Percentiles rank a stretch among this genome's conserved stretches.
Conservation (phyloP, 2,888 invertebrate genomes). For the Fabriciana adippe region DNA sequence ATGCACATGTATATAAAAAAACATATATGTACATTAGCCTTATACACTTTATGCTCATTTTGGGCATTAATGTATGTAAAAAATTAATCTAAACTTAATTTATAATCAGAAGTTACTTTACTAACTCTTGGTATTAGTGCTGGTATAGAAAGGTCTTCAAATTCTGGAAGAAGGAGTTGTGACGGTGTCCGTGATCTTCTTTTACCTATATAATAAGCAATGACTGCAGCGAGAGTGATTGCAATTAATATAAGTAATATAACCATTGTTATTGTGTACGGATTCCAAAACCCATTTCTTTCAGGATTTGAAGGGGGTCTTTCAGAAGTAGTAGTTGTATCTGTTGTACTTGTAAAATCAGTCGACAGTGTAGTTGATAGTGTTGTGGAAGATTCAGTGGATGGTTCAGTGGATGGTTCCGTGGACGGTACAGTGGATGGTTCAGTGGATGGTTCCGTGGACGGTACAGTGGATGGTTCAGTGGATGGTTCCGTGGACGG, state of each 20-base stretch:
- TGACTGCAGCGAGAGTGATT: slow-evolving; percentile 31
- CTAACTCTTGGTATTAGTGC: slow-evolving; percentile 50
- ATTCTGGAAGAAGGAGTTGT: slow-evolving; percentile 39
- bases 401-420: slow-evolving; percentile 13
- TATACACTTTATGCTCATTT: too few species aligned
- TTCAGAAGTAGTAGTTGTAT: background rate
- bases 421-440: background rate
- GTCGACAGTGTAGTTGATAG: background rate
- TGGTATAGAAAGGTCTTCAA: slow-evolving; percentile 45
- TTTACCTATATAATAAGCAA: slow-evolving; percentile 39
- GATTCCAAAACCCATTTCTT: slow-evolving; percentile 35
- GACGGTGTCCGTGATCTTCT: slow-evolving; percentile 26
- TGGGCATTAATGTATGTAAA: background rate
- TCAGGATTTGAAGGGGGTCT: slow-evolving; percentile 2
- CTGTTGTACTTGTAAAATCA: background rate
- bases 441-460: background rate
- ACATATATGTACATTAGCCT: too few species aligned
- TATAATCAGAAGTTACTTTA: slow-evolving; percentile 42
- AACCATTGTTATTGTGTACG: slow-evolving; percentile 36
- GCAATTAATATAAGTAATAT: slow-evolving; percentile 33
- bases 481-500: slow-evolving; percentile 4
- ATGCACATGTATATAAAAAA: too few species aligned
- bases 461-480: background rate
- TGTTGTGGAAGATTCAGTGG: slow-evolving; percentile 2
- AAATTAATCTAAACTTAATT: background rate